phyloP scores from a whole-genome alignment of 2,113 vertebrate genomes.

The Pelmatolapia mariae region DNA sequence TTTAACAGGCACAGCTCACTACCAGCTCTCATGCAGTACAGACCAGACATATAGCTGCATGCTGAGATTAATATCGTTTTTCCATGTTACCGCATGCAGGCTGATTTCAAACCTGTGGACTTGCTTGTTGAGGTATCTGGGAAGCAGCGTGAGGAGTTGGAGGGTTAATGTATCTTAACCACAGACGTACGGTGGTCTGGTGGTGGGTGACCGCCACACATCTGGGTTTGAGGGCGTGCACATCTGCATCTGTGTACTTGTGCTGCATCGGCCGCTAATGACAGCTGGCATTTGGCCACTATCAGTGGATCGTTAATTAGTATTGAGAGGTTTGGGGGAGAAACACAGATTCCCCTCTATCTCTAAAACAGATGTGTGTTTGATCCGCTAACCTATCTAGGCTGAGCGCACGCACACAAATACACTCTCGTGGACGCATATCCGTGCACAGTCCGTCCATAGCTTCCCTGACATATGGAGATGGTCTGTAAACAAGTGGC shows the following conservation, averaged over 20 bases:
- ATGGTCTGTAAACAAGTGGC: slow-evolving; percentile 21
- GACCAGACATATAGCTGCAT: neutral
- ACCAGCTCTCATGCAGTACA: neutral
- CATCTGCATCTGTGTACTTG: slow-evolving; percentile 51
- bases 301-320: slow-evolving; percentile 74
- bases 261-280: slow-evolving; percentile 54
- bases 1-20: slow-evolving; percentile 8
- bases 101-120: neutral
- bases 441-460: slow-evolving; percentile 2
- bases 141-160: neutral
- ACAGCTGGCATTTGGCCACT: slow-evolving; percentile 67
- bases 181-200: slow-evolving; percentile 19
- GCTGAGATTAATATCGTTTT: neutral
- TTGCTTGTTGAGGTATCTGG: neutral
- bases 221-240: slow-evolving; percentile 23
- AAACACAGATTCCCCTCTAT: slow-evolving; percentile 57
- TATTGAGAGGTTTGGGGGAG: slow-evolving; percentile 74
- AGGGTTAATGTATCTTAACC: slow-evolving; percentile 9
- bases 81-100: neutral
- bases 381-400: slow-evolving; percentile 65
- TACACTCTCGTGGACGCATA: neutral
- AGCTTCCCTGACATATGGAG: slow-evolving; percentile 42
- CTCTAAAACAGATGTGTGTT: slow-evolving; percentile 68
- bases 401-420: neutral
- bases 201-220: slow-evolving; percentile 30